Conservation (phyloP, 2,797 vertebrate species). For the Phylloscopus collybita region DNA sequence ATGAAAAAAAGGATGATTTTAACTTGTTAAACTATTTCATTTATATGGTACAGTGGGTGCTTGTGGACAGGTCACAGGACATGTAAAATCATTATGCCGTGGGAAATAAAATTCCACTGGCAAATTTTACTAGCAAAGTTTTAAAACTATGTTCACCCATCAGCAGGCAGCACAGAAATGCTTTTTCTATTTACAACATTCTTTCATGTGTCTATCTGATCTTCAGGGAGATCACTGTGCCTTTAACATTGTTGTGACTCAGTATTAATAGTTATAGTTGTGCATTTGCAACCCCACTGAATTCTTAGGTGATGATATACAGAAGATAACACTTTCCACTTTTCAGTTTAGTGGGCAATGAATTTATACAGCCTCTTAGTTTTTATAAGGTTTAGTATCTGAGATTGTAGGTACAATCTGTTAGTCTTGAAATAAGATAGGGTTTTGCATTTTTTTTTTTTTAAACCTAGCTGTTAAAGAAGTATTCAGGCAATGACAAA, state of each 20-base stretch:
- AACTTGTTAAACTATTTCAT: slow-evolving; percentile 60
- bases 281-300: not conserved
- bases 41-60: slow-evolving; percentile 36
- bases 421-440: not conserved
- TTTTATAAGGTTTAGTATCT: not conserved
- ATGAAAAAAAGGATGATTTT: slow-evolving; percentile 17
- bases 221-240: slow-evolving; percentile 29
- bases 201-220: not conserved
- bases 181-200: not conserved
- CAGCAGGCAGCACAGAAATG: slow-evolving; percentile 43
- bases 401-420: not conserved
- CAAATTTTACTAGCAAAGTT: slow-evolving; percentile 36
- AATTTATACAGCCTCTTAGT: not conserved
- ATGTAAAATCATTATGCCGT: slow-evolving; percentile 47
- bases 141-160: slow-evolving; percentile 38
- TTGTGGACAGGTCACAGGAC: slow-evolving; percentile 56
- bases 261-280: not conserved
- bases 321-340: not conserved
- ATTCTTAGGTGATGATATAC: not conserved
- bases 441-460: not conserved
- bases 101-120: slow-evolving; percentile 57
- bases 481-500: not conserved
- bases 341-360: not conserved
- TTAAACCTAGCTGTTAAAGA: not conserved
- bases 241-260: not conserved